Conservation (phyloP, 2,113 vertebrate species). For the Nematolebias whitei region DNA sequence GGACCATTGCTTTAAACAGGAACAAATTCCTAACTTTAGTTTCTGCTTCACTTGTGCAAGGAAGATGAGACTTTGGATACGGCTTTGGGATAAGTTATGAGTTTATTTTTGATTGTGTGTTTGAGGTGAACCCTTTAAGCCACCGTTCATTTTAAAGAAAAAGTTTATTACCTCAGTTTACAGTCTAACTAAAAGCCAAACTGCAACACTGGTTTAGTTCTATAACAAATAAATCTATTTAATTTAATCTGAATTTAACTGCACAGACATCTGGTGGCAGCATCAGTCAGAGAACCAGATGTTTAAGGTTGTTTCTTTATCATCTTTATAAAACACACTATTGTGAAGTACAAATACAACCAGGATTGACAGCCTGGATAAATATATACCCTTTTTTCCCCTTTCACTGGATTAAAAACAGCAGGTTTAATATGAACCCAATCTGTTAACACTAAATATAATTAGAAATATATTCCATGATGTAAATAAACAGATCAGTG, state of each 20-base stretch:
- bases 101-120: constrained; percentile 15
- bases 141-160: constrained; percentile 18
- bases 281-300: background rate
- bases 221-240: background rate
- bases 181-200: constrained; percentile 25
- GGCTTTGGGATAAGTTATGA: constrained; percentile 1
- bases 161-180: constrained; percentile 3
- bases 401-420: constrained; percentile 7
- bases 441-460: constrained; percentile 13
- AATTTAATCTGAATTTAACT: constrained; percentile 5
- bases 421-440: constrained; percentile 24
- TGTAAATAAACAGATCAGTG: constrained; percentile 71
- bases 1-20: constrained; percentile 1
- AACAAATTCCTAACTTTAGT: constrained; percentile 21
- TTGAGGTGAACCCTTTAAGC: constrained; percentile 21
- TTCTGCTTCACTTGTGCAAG: constrained; percentile 18
- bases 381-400: constrained; percentile 5
- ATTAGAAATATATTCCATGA: constrained; percentile 49
- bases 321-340: constrained; percentile 5
- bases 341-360: constrained; percentile 7
- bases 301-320: constrained; percentile 19
- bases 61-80: constrained; percentile 16
- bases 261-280: constrained; percentile 6
- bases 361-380: constrained; percentile 7
- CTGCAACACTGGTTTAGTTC: constrained; percentile 11